A percentile compares a stretch with the other conserved stretches of the same genome.
phyloP scores from a whole-genome alignment of 1,140 invertebrate genomes.

The Coptotermes formosanus region DNA sequence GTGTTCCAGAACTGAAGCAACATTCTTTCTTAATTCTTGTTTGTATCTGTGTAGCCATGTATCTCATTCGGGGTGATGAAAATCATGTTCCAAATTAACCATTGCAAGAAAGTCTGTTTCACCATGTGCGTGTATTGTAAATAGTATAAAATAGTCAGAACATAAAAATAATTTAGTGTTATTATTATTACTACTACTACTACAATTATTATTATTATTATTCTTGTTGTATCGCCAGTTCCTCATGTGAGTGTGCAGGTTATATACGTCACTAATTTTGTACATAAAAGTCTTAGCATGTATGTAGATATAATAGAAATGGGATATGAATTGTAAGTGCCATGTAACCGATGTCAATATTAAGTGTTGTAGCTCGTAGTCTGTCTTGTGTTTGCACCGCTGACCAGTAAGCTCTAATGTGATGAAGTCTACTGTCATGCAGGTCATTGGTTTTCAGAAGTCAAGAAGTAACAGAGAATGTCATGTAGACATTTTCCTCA shows the following conservation, averaged over 20 bases:
- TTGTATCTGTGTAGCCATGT: no score
- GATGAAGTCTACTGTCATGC: neutral
- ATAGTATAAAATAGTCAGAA: neutral
- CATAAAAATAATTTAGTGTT: neutral
- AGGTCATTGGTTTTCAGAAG: neutral
- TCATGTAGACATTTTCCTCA: neutral
- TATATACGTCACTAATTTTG: conserved; percentile 1
- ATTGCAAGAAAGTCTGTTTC: neutral
- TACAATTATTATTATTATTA: no score
- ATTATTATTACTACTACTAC: no score
- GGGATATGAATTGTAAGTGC: neutral
- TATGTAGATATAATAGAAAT: conserved; percentile 9
- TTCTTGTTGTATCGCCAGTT: neutral
- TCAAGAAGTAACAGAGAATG: neutral
- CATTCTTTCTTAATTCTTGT: neutral
- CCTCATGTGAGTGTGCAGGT: neutral
- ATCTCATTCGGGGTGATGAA: neutral
- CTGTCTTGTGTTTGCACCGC: neutral
- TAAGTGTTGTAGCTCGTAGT: neutral
- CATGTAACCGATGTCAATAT: conserved; percentile 11
- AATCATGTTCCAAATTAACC: neutral
- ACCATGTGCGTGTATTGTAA: neutral
- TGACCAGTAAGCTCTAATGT: neutral
- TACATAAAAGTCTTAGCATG: neutral
- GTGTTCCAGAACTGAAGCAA: neutral